These are phyloP conservation scores for Andricus grossulariae DNA, from an alignment of 1,140 invertebrate species.

Conservation along the genomic window DNA sequence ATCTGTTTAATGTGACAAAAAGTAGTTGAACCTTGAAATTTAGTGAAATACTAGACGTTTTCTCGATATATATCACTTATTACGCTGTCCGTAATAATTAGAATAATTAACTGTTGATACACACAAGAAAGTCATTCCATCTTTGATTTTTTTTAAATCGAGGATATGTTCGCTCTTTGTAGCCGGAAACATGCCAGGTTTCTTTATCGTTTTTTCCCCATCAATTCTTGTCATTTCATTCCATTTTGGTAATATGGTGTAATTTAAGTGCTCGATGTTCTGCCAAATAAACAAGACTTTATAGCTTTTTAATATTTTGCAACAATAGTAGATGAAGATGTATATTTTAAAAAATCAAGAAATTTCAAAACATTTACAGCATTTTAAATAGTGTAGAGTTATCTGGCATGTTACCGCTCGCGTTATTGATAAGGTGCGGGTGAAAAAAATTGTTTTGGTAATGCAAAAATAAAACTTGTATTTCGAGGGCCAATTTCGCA, in stretches of 20 bases:
- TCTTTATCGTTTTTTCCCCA: not conserved
- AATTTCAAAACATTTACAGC: too few relatives aligned
- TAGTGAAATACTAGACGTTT: not conserved
- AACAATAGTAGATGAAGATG: too few relatives aligned
- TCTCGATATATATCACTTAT: not conserved
- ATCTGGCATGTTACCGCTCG: conserved; percentile 13
- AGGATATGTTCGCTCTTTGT: not conserved
- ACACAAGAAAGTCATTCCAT: conserved; percentile 11
- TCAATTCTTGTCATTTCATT: too few relatives aligned
- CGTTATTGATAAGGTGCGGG: not conserved
- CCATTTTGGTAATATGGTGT: too few relatives aligned
- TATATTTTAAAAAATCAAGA: too few relatives aligned
- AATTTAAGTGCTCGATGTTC: too few relatives aligned
- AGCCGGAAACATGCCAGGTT: conserved; percentile 3
- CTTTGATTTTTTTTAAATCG: not conserved
- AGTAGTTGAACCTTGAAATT: conserved; percentile 21
- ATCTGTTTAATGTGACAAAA: not conserved
- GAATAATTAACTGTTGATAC: conserved; percentile 13
- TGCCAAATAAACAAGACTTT: too few relatives aligned
- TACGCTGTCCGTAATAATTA: conserved; percentile 15
- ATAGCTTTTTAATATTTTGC: too few relatives aligned
- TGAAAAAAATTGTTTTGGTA: not conserved
- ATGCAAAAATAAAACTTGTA: conserved; percentile 1
- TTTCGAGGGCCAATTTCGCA: conserved; percentile 12
- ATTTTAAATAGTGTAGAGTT: not conserved